These are phyloP conservation scores for Dicaeum eximium DNA, from an alignment of 2,113 vertebrate genomes.

Conservation along the genomic window DNA sequence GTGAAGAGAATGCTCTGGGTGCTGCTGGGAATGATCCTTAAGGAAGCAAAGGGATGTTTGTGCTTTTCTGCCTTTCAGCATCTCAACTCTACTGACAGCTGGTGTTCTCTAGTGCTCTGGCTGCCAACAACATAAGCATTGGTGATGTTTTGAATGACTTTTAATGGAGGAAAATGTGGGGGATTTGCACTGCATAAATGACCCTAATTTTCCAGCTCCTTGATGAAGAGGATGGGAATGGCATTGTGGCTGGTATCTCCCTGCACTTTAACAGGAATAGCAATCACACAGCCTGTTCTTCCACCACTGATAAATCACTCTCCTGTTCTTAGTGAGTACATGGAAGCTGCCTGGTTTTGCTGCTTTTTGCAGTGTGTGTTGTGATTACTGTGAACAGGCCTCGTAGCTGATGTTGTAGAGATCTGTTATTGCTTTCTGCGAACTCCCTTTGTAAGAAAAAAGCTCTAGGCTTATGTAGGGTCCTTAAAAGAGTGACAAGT, in stretches of 20 bases:
- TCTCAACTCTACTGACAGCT: neutral
- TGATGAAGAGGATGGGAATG: neutral
- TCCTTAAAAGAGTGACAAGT: neutral
- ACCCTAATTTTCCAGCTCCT: neutral
- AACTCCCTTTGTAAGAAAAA: neutral
- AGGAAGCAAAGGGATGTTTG: neutral
- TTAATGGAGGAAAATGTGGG: neutral
- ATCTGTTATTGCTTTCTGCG: neutral
- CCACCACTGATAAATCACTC: neutral
- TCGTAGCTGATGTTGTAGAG: neutral
- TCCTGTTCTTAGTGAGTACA: accelerated
- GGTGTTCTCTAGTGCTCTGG: neutral
- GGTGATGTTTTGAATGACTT: neutral
- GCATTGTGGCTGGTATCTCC: neutral
- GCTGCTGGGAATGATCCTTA: neutral
- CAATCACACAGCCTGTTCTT: neutral
- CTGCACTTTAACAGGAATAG: neutral
- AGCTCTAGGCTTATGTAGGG: neutral
- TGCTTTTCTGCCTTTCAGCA: neutral
- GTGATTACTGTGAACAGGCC: neutral
- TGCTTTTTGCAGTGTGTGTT: neutral
- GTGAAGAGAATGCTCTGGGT: neutral
- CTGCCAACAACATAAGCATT: neutral
- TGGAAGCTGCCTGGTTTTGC: neutral
- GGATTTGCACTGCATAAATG: neutral